Evolutionary conservation across 2,888 invertebrate species (phyloP).

Genomic region (Eilema sororculum): DNA sequence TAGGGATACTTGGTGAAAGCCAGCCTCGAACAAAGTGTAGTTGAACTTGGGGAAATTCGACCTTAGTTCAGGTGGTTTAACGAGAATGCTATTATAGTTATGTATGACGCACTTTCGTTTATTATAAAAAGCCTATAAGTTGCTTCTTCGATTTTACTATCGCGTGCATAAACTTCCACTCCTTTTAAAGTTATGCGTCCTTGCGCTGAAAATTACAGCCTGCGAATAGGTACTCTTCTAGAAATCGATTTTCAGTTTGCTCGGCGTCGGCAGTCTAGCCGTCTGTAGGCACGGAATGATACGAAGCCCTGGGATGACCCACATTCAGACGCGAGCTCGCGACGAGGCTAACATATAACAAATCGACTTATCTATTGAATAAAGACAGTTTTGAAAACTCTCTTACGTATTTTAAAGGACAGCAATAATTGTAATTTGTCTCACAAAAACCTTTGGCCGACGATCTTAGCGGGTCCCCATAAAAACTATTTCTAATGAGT

Average conservation of each 20-base stretch:
- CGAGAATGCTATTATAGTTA: background rate
- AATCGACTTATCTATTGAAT: background rate
- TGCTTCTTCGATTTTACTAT: conserved; percentile 17
- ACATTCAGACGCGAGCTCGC: conserved; percentile 28
- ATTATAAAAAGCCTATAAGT: background rate
- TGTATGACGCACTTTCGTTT: background rate
- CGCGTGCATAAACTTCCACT: conserved; percentile 33
- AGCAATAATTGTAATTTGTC: no score
- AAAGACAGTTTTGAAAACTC: no score
- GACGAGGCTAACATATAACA: background rate
- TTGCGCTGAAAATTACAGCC: conserved; percentile 52
- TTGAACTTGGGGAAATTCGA: background rate
- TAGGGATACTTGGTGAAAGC: no score
- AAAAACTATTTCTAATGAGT: no score
- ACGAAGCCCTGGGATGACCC: conserved; percentile 44
- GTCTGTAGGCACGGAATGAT: conserved; percentile 23
- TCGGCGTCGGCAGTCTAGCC: conserved; percentile 34
- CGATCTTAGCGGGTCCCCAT: no score
- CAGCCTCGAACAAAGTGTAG: background rate
- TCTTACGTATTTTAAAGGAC: no score
- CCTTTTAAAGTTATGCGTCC: conserved; percentile 46
- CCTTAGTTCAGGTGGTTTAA: no score
- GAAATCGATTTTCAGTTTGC: conserved; percentile 55
- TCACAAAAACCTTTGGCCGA: no score
- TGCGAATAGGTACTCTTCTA: conserved; percentile 35